These are phyloP conservation scores for Eupithecia abbreviata DNA, from an alignment of 2,888 invertebrate species.

Conservation along the genomic window DNA sequence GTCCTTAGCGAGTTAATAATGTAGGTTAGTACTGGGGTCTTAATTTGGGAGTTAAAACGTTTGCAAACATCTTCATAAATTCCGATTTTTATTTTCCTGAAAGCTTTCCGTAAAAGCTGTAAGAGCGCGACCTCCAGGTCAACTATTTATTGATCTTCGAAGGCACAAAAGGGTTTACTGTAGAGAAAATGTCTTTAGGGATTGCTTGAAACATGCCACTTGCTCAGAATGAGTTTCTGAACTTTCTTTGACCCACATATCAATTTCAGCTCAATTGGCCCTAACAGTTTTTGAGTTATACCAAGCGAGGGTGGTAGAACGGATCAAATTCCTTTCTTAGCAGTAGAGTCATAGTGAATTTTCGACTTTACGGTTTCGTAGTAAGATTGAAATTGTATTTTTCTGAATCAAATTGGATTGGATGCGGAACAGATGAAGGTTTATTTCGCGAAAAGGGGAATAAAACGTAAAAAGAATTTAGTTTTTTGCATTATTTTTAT, in stretches of 20 bases:
- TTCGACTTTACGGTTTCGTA: conserved; percentile 9
- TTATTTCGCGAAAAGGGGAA: conserved; percentile 19
- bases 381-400: conserved; percentile 24
- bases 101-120: conserved; percentile 8
- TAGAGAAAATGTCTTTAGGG: conserved; percentile 34
- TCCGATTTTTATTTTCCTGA: not conserved
- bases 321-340: conserved; percentile 20
- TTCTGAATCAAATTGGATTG: conserved; percentile 15
- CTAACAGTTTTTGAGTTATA: conserved; percentile 39
- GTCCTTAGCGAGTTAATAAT: not conserved
- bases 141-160: conserved; percentile 32
- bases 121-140: conserved; percentile 15
- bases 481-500: not conserved
- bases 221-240: conserved; percentile 36
- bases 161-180: conserved; percentile 36
- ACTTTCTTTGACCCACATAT: conserved; percentile 40
- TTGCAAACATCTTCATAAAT: not conserved
- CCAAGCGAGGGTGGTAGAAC: conserved; percentile 31
- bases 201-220: conserved; percentile 37
- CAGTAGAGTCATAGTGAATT: conserved; percentile 15
- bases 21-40: not conserved
- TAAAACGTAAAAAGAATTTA: conserved; percentile 12
- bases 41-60: not conserved
- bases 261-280: conserved; percentile 39
- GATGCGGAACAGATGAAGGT: conserved; percentile 17